phyloP scores from a whole-genome alignment of 1,140 invertebrate species.

The Penaeus vannamei region DNA sequence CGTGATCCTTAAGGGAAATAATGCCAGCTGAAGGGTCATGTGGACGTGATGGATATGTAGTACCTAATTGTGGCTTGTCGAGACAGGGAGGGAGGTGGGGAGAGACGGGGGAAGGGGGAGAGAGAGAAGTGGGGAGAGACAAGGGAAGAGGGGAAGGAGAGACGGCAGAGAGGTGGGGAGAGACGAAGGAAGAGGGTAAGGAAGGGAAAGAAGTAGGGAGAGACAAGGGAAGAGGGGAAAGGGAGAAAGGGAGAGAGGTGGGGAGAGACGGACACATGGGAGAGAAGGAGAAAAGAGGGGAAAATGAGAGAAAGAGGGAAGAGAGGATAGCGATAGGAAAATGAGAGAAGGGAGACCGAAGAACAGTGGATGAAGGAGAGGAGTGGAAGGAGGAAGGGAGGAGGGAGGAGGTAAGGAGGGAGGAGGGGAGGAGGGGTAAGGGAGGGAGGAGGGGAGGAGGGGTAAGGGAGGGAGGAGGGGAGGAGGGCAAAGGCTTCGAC shows the following conservation, averaged over 20 bases:
- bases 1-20: constrained; percentile 23
- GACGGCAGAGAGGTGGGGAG: neutral
- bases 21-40: neutral
- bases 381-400: neutral
- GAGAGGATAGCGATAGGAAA: neutral
- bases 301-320: constrained; percentile 12
- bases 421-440: too few relatives aligned
- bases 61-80: constrained; percentile 18
- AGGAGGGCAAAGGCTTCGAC: too few relatives aligned
- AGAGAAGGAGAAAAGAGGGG: constrained; percentile 1
- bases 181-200: neutral
- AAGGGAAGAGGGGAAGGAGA: neutral
- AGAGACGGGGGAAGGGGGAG: neutral
- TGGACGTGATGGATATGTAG: neutral
- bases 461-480: too few relatives aligned
- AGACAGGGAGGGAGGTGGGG: constrained; percentile 7
- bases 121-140: neutral
- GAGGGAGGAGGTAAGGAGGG: neutral
- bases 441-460: too few relatives aligned
- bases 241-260: constrained; percentile 13
- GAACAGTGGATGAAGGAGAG: neutral
- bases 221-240: neutral
- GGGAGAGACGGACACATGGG: too few relatives aligned
- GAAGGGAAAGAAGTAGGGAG: neutral
- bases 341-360: neutral